phyloP scores from a whole-genome alignment of 2,888 invertebrate species.

The Amiota mariae region DNA sequence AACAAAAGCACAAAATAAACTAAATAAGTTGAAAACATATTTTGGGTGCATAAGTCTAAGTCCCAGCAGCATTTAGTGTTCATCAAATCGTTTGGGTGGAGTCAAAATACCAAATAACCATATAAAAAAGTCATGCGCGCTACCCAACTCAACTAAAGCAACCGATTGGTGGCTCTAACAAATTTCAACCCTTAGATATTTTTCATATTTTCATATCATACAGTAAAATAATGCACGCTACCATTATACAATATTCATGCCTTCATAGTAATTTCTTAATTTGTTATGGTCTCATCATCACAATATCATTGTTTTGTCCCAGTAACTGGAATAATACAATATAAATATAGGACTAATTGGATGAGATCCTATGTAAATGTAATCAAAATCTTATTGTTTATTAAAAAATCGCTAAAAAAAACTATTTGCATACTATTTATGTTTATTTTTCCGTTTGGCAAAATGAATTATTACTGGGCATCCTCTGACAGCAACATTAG shows the following conservation, averaged over 20 bases:
- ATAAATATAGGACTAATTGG: too few relatives aligned
- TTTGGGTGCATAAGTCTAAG: background rate
- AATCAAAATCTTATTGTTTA: conserved; percentile 50
- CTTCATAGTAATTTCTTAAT: conserved; percentile 44
- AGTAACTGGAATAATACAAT: too few relatives aligned
- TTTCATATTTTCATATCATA: too few relatives aligned
- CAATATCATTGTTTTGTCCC: background rate
- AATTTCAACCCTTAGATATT: conserved; percentile 50
- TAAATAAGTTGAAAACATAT: conserved; percentile 52
- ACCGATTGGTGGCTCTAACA: conserved; percentile 49
- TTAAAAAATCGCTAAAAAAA: background rate
- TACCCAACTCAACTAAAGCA: background rate
- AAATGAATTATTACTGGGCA: background rate
- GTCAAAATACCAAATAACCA: conserved; percentile 28
- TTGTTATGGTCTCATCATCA: conserved; percentile 51
- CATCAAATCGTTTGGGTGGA: conserved; percentile 47
- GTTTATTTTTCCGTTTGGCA: background rate
- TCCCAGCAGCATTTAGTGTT: background rate
- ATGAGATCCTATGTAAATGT: conserved; percentile 24
- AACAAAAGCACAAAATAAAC: conserved; percentile 53
- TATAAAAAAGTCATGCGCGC: conserved; percentile 53
- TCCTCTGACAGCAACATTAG: background rate
- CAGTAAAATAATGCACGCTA: background rate
- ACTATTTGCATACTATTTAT: background rate
- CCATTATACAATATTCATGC: background rate